Evolutionary conservation across 2,113 vertebrate species (phyloP).

Genomic region (Haemorhous mexicanus): DNA sequence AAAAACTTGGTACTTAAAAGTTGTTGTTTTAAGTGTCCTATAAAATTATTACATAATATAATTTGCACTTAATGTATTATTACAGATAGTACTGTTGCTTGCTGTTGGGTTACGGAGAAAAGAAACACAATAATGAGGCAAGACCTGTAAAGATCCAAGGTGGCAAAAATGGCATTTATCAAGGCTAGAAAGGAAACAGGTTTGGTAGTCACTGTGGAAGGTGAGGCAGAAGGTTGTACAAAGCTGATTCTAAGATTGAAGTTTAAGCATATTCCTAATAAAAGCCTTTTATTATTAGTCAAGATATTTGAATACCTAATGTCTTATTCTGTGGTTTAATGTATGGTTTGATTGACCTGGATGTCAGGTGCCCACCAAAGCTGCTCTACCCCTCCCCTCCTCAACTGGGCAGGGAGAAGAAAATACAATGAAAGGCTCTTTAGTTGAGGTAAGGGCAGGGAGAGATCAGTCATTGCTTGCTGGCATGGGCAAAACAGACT

Average conservation of each 20-base stretch:
- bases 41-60: background rate
- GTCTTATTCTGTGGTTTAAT: background rate
- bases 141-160: background rate
- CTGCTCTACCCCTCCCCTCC: background rate
- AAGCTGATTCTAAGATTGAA: background rate
- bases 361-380: background rate
- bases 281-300: background rate
- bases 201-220: background rate
- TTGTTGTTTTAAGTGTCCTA: background rate
- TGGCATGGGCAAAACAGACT: background rate
- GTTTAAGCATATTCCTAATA: background rate
- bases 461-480: background rate
- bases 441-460: background rate
- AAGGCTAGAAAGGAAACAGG: background rate
- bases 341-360: background rate
- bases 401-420: background rate
- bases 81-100: background rate
- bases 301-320: background rate
- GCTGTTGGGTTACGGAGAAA: background rate
- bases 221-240: background rate
- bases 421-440: background rate
- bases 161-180: background rate
- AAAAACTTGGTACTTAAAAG: background rate
- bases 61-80: background rate
- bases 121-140: background rate